A percentile compares a stretch with the other conserved stretches of the same genome.
Conservation (phyloP, 2,797 vertebrate genomes). For the Karalla daura region DNA sequence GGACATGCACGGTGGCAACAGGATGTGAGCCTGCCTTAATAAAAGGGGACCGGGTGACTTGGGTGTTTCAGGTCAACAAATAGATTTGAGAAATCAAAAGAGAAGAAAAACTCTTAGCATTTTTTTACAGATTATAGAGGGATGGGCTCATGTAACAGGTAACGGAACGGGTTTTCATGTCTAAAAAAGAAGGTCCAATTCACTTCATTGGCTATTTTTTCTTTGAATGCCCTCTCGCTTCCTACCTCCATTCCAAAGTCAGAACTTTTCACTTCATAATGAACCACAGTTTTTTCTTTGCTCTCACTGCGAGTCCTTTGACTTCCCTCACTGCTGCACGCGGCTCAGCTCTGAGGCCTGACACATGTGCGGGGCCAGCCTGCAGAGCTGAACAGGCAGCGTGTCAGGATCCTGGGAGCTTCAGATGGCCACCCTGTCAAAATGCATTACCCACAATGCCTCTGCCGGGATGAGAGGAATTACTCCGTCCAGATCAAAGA, state of each 20-base stretch:
- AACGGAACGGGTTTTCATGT: too few species aligned
- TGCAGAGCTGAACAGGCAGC: conserved; percentile 51
- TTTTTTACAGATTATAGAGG: background rate
- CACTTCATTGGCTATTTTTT: conserved; percentile 36
- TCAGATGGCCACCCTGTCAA: conserved; percentile 65
- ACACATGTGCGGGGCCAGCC: conserved; percentile 54
- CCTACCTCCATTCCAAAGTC: too few species aligned
- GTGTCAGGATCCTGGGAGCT: conserved; percentile 55
- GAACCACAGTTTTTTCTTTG: background rate
- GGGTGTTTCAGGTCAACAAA: background rate
- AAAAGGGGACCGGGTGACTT: background rate
- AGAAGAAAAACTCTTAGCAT: background rate
- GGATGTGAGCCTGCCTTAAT: too few species aligned
- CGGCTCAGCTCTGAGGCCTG: conserved; percentile 51
- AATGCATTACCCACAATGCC: conserved; percentile 53
- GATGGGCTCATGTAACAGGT: accelerated
- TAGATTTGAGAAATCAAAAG: background rate
- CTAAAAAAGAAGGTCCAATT: too few species aligned
- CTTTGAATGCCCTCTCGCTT: conserved; percentile 23
- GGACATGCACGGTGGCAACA: background rate
- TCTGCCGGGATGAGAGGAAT: conserved; percentile 10
- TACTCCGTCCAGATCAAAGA: conserved; percentile 13
- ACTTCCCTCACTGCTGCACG: conserved; percentile 6
- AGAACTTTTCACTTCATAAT: conserved; percentile 12
- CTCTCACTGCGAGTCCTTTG: conserved; percentile 9